phyloP scores from a whole-genome alignment of 2,888 invertebrate genomes.

The Hanleya hanleyi region DNA sequence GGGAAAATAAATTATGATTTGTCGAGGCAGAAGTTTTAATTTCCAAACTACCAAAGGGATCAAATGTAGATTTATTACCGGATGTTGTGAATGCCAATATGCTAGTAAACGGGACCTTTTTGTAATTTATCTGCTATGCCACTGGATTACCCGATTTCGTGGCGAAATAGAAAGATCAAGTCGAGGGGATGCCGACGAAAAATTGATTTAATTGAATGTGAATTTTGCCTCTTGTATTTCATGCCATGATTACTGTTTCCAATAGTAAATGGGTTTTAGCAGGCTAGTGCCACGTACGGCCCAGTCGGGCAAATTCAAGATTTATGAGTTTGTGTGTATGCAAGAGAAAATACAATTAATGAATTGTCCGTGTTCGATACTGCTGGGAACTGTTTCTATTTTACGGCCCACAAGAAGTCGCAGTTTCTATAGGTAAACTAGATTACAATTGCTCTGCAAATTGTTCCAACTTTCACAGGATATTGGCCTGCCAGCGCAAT shows the following conservation, averaged over 20 bases:
- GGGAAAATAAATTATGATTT: constrained; percentile 8
- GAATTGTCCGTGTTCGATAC: background rate
- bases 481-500: background rate
- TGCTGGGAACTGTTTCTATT: background rate
- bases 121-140: background rate
- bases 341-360: constrained; percentile 5
- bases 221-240: constrained; percentile 2
- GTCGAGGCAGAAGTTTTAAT: background rate
- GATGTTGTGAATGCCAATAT: constrained; percentile 5
- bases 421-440: background rate
- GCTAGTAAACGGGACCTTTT: background rate
- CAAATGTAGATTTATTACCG: background rate
- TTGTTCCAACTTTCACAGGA: background rate
- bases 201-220: constrained; percentile 5
- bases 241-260: background rate
- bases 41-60: background rate
- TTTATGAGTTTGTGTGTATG: background rate
- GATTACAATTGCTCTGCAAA: constrained; percentile 1
- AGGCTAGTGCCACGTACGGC: no score
- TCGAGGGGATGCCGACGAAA: background rate
- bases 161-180: constrained; percentile 2
- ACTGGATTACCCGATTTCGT: background rate
- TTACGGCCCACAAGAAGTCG: background rate
- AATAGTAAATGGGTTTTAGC: no score
- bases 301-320: background rate